Evolutionary conservation across 2,888 invertebrate genomes (phyloP), one percentile per base, ranked within the genome.

Genomic region (Metalampra italica): DNA sequence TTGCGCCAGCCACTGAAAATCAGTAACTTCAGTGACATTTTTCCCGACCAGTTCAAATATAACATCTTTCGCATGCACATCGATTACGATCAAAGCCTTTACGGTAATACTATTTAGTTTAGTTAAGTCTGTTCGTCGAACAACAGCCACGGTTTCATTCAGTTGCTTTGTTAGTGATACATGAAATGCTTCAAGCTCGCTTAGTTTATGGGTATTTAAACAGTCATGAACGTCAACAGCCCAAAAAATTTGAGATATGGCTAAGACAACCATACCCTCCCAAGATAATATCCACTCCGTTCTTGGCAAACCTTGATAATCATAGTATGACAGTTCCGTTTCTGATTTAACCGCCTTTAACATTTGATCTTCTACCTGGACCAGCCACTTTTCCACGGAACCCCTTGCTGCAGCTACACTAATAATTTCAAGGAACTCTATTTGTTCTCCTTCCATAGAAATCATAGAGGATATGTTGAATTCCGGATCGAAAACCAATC

Each of bases 1-100:
- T 72, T 96, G 96, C 1, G 96, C 91, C 59, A 96, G 77, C 97
- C 97, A 97, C 71, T 95, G 93, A 75, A 97, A 97, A 79, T 96
- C 96, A 41, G 91, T 92, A 52, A 93, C 94, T 59, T 91, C 90
- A n/a, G 84, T 82, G 0, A 96, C 93, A 53, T 91, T 86, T 66
- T 93, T 92, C 22, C 90, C 86, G 2, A 92, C 68, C 39, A 95
- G 80, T 8, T 94, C 92, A 61, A 91, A 89, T 9, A 95, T 93
- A 0, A 96, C 95, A 77, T 96, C 96, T 76, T 95, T 93, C 3
- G 95, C 95, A 64, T 97, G 96, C 0, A 96, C 96, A 71, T 96
- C 96, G 54, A 96, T 93, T 36, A 95, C 95, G 44, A 97, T 95
- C 29, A 96, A 86, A 9, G 96, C 95, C 66, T 95, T 95, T 1